These are phyloP conservation scores for Wiebesia pumilae DNA, from an alignment of 1,140 invertebrate species.

Conservation along the genomic window DNA sequence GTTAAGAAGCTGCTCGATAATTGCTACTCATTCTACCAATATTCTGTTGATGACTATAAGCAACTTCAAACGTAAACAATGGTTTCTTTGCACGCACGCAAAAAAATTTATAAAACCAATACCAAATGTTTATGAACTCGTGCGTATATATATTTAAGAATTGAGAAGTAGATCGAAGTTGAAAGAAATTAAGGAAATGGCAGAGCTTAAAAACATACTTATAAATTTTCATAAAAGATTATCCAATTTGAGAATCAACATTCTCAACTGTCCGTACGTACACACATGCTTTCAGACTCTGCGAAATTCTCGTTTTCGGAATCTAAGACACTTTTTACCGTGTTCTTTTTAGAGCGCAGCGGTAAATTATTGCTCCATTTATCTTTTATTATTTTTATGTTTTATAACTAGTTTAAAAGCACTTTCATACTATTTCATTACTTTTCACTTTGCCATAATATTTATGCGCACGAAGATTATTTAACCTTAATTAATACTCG, in stretches of 20 bases:
- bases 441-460: neutral
- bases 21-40: no score
- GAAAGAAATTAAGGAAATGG: neutral
- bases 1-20: no score
- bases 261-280: neutral
- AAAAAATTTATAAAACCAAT: no score
- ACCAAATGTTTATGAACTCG: no score
- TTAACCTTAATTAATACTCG: neutral
- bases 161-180: no score
- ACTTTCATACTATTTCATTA: neutral
- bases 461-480: neutral
- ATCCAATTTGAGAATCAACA: neutral
- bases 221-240: neutral
- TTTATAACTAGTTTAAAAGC: neutral
- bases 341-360: neutral
- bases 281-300: neutral
- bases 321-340: neutral
- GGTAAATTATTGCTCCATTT: conserved; percentile 13
- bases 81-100: no score
- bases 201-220: neutral
- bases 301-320: neutral
- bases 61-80: no score
- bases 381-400: neutral
- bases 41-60: no score
- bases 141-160: no score